Conservation (phyloP, 2,113 vertebrate genomes). For the Amphiprion percula region DNA sequence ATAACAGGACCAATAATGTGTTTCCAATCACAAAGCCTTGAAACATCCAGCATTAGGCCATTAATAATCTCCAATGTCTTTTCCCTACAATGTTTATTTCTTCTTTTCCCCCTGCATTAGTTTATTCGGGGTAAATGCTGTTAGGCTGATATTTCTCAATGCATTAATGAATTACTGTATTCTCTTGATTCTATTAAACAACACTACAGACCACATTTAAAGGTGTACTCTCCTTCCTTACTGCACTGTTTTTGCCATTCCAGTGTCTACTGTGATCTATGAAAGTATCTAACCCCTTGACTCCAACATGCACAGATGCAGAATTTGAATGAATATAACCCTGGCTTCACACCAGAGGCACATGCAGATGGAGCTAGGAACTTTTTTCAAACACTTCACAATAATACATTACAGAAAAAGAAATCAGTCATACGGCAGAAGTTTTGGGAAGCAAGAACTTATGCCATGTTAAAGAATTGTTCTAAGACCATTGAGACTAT, state of each 20-base stretch:
- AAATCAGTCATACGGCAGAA: not conserved
- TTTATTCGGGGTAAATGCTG: not conserved
- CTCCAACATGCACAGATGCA: not conserved
- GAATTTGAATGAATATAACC: not conserved
- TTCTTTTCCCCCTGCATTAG: not conserved
- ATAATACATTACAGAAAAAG: not conserved
- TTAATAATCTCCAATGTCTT: constrained; percentile 5
- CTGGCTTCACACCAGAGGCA: not conserved
- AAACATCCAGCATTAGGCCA: not conserved
- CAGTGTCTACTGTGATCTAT: not conserved
- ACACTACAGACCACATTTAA: no score
- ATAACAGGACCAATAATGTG: constrained; percentile 44
- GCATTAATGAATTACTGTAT: not conserved
- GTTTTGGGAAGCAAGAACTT: constrained; percentile 3
- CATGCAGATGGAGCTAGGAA: not conserved
- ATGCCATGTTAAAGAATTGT: not conserved
- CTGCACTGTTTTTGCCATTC: not conserved
- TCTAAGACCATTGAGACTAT: constrained; percentile 11
- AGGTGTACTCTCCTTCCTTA: not conserved
- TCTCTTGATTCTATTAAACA: not conserved
- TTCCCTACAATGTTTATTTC: not conserved
- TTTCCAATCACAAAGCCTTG: constrained; percentile 16
- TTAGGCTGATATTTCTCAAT: not conserved
- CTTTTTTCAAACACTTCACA: not conserved
- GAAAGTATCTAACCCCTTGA: not conserved